Conservation (phyloP, 2,888 invertebrate species). For the Pilophorus perplexus region DNA sequence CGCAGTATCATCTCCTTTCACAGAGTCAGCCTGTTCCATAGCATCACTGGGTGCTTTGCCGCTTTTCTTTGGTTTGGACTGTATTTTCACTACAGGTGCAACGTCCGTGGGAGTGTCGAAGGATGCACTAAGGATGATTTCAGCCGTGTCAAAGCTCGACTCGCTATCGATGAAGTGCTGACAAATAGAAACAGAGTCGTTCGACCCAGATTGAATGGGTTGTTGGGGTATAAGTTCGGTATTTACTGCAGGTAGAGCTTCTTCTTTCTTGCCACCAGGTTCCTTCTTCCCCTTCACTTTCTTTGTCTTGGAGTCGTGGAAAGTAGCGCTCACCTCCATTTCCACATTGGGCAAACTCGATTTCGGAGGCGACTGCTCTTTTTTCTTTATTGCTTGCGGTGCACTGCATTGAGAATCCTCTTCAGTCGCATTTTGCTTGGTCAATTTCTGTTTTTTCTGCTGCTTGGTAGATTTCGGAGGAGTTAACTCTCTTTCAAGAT, state of each 20-base stretch:
- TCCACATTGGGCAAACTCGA: slow-evolving; percentile 16
- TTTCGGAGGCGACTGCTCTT: not conserved
- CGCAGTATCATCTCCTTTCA: too few relatives aligned
- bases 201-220: not conserved
- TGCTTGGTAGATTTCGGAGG: not conserved
- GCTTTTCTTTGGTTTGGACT: too few relatives aligned
- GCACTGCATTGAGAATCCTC: not conserved
- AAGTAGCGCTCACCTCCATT: slow-evolving; percentile 9
- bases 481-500: too few relatives aligned
- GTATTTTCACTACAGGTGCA: too few relatives aligned
- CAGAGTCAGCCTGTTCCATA: too few relatives aligned
- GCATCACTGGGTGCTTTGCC: too few relatives aligned
- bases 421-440: not conserved
- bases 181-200: not conserved
- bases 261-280: not conserved
- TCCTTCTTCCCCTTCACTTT: not conserved
- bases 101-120: slow-evolving; percentile 25
- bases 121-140: slow-evolving; percentile 26
- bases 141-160: slow-evolving; percentile 19
- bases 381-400: not conserved
- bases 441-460: slow-evolving; percentile 8
- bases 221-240: not conserved
- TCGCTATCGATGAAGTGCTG: slow-evolving; percentile 28
- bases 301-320: not conserved
- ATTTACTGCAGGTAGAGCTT: not conserved